These are phyloP conservation scores for Grallaria varia DNA, from an alignment of 2,113 vertebrate species.

Conservation along the genomic window DNA sequence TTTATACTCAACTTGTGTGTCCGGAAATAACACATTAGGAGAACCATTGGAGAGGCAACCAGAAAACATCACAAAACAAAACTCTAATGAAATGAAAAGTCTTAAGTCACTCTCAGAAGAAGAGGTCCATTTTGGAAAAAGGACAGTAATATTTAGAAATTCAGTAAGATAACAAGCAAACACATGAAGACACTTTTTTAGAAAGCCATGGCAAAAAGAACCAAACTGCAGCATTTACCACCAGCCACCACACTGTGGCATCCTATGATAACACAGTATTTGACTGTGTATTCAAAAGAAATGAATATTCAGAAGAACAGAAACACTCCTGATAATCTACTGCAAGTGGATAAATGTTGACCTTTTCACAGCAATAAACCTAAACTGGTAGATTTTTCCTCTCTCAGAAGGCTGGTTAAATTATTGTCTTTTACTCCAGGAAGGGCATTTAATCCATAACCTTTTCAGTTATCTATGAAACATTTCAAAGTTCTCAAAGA, in stretches of 20 bases:
- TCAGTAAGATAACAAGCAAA: not conserved
- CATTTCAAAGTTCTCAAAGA: not conserved
- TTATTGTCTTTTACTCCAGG: not conserved
- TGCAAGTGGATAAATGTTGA: not conserved
- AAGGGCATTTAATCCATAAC: not conserved
- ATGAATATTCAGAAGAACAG: not conserved
- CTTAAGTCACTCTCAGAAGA: not conserved
- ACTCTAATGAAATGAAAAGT: not conserved
- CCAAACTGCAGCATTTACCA: not conserved
- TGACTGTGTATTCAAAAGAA: not conserved
- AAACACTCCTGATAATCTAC: not conserved
- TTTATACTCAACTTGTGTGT: not conserved
- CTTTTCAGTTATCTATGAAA: not conserved
- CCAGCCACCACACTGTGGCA: constrained; percentile 29
- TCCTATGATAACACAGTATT: not conserved
- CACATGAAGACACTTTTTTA: not conserved
- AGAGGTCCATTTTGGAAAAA: not conserved
- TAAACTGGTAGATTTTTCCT: not conserved
- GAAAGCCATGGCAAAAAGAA: not conserved
- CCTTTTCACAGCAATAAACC: not conserved
- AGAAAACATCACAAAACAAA: not conserved
- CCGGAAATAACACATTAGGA: not conserved
- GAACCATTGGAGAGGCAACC: not conserved
- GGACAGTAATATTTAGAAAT: not conserved
- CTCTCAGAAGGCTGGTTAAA: not conserved